Base-by-base conservation (phyloP, 2,888 invertebrate genomes). In the Tinea trinotella region DNA sequence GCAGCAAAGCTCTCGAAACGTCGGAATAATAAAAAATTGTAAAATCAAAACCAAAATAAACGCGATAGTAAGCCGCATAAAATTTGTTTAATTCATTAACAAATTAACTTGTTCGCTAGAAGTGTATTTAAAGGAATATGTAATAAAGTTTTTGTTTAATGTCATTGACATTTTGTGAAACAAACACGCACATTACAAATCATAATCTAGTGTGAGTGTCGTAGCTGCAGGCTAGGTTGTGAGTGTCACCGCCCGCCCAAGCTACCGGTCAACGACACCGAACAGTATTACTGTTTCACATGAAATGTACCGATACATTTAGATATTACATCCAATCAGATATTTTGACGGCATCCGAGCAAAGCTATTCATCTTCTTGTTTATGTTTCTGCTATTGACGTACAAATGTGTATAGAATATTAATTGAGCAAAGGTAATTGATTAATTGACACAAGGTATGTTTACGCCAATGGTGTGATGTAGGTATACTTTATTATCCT, bases 181-280 rank as follows among this genome's bases (percentile, higher is more conserved):
- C 30, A 30, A 30, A 30, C 30, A 30, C 30, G 30, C 30, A 30
- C 7, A 4, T 30, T 30, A 7, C 30, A 30, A 30, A 30, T 30
- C 7, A 30, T 30, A 30, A 30, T 30, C 4, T n/a, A n/a, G n/a
- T 40, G 13, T 40, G 13, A 12, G 7, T 12, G 40, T 40, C 40
- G 40, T 40, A 40, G 40, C 40, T 40, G 13, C 40, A 13, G 40
- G 6, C 40, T 12, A n/a, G 35, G 40, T 40, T 40, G 13, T 46
- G 46, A 19, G 19, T 22, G n/a, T 30, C 15, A 24, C 24, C 50
- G 52, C 34, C 17, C 52, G 52, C 52, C 34, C 30, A 5, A 15
- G 52, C 22, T n/a, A 5, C 53, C 74, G 76, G 80, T 77, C 79
- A 78, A 77, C 68, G 74, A 76, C 75, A 71, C 74, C 66, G 64